A percentile compares a stretch with the other conserved stretches of the same genome.
Evolutionary conservation across 1,140 invertebrate genomes (phyloP).

Genomic region (Drosophila mojavensis): DNA sequence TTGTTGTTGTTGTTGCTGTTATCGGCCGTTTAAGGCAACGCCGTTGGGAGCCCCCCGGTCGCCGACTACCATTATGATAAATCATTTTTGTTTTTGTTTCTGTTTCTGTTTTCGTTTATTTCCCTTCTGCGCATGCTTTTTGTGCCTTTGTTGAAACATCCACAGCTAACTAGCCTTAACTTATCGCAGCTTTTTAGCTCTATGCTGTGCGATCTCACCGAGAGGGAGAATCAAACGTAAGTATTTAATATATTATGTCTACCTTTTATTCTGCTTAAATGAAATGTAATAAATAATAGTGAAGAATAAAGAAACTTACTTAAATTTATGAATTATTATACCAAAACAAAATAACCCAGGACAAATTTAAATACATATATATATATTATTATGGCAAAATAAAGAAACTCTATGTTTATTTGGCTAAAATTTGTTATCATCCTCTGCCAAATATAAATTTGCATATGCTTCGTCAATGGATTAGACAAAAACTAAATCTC

Average conservation of each 20-base stretch:
- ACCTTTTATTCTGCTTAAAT: too few relatives aligned
- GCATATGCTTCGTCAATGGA: too few relatives aligned
- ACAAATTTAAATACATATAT: too few relatives aligned
- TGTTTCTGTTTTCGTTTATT: neutral
- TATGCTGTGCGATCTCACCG: slow-evolving; percentile 29
- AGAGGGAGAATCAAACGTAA: neutral
- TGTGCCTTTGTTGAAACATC: slow-evolving; percentile 20
- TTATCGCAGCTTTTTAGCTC: slow-evolving; percentile 51
- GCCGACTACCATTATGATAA: slow-evolving; percentile 74
- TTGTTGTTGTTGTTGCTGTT: slow-evolving; percentile 60
- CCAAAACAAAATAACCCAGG: too few relatives aligned
- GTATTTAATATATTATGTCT: neutral
- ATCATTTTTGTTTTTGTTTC: slow-evolving; percentile 75
- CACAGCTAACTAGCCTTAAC: slow-evolving; percentile 43
- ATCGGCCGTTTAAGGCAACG: slow-evolving; percentile 73
- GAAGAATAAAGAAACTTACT: too few relatives aligned
- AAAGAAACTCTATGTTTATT: too few relatives aligned
- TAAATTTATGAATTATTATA: too few relatives aligned
- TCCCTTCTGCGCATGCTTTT: slow-evolving; percentile 30
- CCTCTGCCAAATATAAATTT: too few relatives aligned
- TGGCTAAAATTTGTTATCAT: too few relatives aligned
- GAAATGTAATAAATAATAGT: too few relatives aligned
- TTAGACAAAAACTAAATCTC: too few relatives aligned
- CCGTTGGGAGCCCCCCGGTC: slow-evolving; percentile 56
- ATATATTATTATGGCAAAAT: too few relatives aligned